Conservation (phyloP, 2,797 vertebrate genomes). For the Sebastes minor region DNA sequence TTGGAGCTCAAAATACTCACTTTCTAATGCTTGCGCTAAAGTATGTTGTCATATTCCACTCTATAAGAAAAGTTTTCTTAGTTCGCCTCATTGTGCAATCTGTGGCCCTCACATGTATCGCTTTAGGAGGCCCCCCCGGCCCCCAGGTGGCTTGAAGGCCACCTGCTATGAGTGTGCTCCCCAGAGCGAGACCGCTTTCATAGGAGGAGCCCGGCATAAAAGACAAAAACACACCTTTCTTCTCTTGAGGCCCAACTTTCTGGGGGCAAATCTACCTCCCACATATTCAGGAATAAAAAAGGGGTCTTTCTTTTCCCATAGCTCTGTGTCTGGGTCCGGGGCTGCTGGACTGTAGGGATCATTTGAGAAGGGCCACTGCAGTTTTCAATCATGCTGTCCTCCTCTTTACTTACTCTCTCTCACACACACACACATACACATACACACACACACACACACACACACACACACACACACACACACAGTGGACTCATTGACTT, state of each 20-base stretch:
- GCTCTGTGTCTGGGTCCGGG: slow-evolving; percentile 65
- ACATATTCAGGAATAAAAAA: slow-evolving; percentile 84
- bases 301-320: slow-evolving; percentile 83
- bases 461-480: slow-evolving; percentile 32
- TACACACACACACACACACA: slow-evolving; percentile 54
- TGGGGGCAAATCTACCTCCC: slow-evolving; percentile 84
- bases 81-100: slow-evolving; percentile 44
- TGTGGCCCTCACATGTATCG: slow-evolving; percentile 49
- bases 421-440: slow-evolving; percentile 45
- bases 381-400: slow-evolving; percentile 87
- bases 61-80: slow-evolving; percentile 47
- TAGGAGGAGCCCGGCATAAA: slow-evolving; percentile 76
- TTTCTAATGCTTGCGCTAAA: slow-evolving; percentile 36
- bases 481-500: slow-evolving; percentile 85
- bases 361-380: slow-evolving; percentile 84
- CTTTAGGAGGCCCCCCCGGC: slow-evolving; percentile 55
- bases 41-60: slow-evolving; percentile 48
- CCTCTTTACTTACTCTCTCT: slow-evolving; percentile 58
- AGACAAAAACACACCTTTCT: slow-evolving; percentile 88
- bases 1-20: slow-evolving; percentile 41
- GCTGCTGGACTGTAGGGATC: slow-evolving; percentile 76
- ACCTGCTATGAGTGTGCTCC: slow-evolving; percentile 85
- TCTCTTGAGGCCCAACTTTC: slow-evolving; percentile 85
- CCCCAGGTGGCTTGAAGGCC: slow-evolving; percentile 85
- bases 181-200: slow-evolving; percentile 85